Evolutionary conservation across 2,888 invertebrate species (phyloP).

Genomic region (Phengaris arion): DNA sequence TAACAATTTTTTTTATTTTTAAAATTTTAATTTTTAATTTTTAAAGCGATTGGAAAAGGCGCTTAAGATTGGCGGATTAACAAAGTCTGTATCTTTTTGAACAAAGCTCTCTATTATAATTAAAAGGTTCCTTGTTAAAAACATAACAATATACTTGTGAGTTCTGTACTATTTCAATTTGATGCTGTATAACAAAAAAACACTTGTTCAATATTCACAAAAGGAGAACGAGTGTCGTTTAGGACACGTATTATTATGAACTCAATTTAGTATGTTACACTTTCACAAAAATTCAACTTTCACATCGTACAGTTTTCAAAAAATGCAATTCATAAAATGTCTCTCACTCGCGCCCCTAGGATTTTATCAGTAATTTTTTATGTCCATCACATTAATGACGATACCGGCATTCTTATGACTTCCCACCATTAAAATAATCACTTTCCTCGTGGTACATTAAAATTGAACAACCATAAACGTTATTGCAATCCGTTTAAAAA

Average conservation of each 20-base stretch:
- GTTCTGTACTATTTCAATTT: too few species aligned
- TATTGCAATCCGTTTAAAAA: constrained; percentile 33
- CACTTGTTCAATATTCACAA: too few species aligned
- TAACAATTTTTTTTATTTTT: too few species aligned
- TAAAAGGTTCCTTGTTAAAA: too few species aligned
- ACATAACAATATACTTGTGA: too few species aligned
- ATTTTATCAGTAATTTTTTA: constrained; percentile 54
- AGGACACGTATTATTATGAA: too few species aligned
- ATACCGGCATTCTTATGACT: constrained; percentile 63
- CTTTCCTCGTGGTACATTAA: constrained; percentile 61
- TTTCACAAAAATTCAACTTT: not conserved
- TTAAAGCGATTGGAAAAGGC: too few species aligned
- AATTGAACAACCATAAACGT: constrained; percentile 44
- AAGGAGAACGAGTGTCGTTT: too few species aligned
- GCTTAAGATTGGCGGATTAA: too few species aligned
- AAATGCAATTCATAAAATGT: constrained; percentile 33
- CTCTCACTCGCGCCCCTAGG: constrained; percentile 38
- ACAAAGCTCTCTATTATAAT: not conserved
- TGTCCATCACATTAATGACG: constrained; percentile 67
- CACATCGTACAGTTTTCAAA: constrained; percentile 23
- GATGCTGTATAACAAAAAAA: not conserved
- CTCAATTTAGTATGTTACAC: not conserved
- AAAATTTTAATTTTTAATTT: too few species aligned
- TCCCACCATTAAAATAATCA: constrained; percentile 75
- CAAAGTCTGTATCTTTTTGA: not conserved